phyloP scores from a whole-genome alignment of 1,140 invertebrate species.

The Brachionus plicatilis region DNA sequence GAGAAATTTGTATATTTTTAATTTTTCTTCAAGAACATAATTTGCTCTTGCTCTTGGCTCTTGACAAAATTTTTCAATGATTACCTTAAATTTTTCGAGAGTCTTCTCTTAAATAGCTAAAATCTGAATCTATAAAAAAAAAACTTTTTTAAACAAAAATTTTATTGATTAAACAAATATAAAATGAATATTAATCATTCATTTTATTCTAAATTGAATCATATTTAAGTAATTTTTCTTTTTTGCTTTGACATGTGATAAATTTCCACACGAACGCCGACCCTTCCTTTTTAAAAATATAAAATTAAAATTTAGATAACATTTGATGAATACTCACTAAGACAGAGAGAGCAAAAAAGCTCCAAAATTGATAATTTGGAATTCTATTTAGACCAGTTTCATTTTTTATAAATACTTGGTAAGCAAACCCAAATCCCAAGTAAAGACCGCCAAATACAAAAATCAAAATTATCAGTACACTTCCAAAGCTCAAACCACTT shows the following conservation, averaged over 20 bases:
- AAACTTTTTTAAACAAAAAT: background rate
- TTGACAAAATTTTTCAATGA: background rate
- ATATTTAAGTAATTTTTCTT: slow-evolving; percentile 27
- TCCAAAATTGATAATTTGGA: slow-evolving; percentile 13
- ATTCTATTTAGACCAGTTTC: slow-evolving; percentile 17
- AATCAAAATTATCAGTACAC: background rate
- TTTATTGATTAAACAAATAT: background rate
- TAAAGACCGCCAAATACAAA: background rate
- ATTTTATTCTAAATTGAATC: slow-evolving; percentile 21
- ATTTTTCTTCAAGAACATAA: background rate
- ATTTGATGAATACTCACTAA: background rate
- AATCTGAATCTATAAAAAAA: background rate
- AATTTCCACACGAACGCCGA: background rate
- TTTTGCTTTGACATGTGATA: background rate
- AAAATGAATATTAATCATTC: background rate
- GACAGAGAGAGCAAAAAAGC: background rate
- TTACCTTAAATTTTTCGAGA: background rate
- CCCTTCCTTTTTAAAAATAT: slow-evolving; percentile 1
- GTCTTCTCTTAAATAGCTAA: background rate
- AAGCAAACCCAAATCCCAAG: background rate
- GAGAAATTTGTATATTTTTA: background rate
- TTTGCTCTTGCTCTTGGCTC: background rate
- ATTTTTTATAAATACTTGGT: slow-evolving; percentile 3
- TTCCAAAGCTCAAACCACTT: background rate
- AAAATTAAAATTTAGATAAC: background rate